Conservation (phyloP, 2,797 vertebrate genomes). For the Cichlasoma orientale region DNA sequence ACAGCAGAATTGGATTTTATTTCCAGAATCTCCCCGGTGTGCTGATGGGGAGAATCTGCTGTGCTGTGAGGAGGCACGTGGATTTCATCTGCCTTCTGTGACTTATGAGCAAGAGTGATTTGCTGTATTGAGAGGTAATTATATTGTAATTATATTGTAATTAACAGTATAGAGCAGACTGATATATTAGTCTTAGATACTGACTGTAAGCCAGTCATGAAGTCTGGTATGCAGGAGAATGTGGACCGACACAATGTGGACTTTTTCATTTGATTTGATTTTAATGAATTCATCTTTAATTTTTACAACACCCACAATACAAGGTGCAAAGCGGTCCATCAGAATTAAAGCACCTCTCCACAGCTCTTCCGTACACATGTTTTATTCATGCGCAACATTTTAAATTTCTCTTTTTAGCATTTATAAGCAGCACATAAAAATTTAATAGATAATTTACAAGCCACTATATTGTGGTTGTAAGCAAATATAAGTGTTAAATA, state of each 20-base stretch:
- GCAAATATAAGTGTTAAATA: background rate
- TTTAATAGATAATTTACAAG: background rate
- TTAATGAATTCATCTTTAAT: background rate
- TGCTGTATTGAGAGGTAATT: constrained; percentile 47
- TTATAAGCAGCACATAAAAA: background rate
- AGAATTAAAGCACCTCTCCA: background rate
- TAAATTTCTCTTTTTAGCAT: background rate
- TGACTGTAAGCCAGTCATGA: background rate
- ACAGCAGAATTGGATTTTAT: constrained; percentile 51
- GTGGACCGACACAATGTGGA: background rate
- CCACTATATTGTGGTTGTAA: background rate
- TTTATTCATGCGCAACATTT: background rate
- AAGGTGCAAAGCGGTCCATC: background rate
- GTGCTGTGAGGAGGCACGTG: constrained; percentile 9
- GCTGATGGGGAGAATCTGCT: constrained; percentile 20
- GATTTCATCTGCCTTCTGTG: constrained; percentile 49
- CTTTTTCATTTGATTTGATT: background rate
- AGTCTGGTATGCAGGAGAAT: background rate
- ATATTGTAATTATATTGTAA: constrained; percentile 8
- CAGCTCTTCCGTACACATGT: background rate
- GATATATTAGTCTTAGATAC: constrained; percentile 26
- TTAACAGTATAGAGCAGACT: constrained; percentile 37
- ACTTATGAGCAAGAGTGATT: constrained; percentile 53
- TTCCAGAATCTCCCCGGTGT: constrained; percentile 15
- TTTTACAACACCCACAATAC: background rate